These are phyloP conservation scores for Drosophila nigromelanica DNA, from an alignment of 1,140 invertebrate genomes.

Conservation along the genomic window DNA sequence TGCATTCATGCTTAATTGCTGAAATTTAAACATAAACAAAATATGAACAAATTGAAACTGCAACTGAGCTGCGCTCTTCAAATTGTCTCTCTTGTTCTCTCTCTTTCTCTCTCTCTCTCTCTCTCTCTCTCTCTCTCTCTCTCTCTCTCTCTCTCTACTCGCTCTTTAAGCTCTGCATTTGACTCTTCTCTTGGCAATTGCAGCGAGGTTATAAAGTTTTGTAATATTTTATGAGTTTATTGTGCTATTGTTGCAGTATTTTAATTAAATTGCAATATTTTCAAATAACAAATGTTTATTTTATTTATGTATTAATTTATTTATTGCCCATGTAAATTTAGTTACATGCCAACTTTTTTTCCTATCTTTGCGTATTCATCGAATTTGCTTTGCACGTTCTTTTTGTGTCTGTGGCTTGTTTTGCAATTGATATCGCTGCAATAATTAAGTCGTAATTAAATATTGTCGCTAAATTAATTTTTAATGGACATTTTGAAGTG, in stretches of 20 bases:
- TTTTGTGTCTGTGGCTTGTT: conserved; percentile 30
- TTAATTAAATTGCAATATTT: conserved; percentile 31
- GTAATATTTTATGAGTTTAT: conserved; percentile 59
- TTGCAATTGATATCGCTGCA: conserved; percentile 38
- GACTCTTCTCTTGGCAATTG: conserved; percentile 35
- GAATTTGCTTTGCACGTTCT: conserved; percentile 32
- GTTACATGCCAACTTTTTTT: conserved; percentile 5
- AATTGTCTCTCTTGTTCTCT: neutral
- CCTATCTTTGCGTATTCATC: conserved; percentile 8
- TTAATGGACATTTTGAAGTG: conserved; percentile 29
- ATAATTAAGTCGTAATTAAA: conserved; percentile 64
- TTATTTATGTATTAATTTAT: neutral
- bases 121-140: neutral
- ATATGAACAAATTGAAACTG: conserved; percentile 45
- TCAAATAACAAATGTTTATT: conserved; percentile 8
- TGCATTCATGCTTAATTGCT: conserved; percentile 35
- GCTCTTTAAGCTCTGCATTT: neutral
- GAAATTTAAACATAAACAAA: conserved; percentile 46
- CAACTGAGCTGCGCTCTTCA: conserved; percentile 26
- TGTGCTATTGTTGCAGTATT: conserved; percentile 37
- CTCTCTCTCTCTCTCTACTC: neutral
- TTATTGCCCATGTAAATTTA: conserved; percentile 21
- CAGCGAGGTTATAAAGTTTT: conserved; percentile 63
- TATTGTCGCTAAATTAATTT: conserved; percentile 42
- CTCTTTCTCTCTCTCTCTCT: neutral